Evolutionary conservation across 2,113 vertebrate species (phyloP), one percentile per base, ranked within the genome.

Genomic region (Myodes glareolus): DNA sequence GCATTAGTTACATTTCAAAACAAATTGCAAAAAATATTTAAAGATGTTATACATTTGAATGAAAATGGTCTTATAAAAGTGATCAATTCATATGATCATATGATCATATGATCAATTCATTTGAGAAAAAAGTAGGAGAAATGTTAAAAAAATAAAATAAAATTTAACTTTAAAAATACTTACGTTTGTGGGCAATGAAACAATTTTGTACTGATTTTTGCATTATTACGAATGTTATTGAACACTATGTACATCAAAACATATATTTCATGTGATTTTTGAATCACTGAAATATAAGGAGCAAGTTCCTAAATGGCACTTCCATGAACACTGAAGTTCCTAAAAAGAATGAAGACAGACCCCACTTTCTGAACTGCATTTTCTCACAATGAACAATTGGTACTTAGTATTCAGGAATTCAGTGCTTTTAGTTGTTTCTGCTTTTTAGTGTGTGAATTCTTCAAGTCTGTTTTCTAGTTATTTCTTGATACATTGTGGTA

Each of bases 261-360:
- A 0, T 8, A 52, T 3, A 52, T 77, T 88, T 58, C 84, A 52
- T 36, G 36, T 77, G 45, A 21, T 84, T 82, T 88, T 94, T 73
- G 25, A 75, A 5, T 52, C 61, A 94, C 1, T 87, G 5, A 78
- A 90, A 92, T 84, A 68, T 36, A 92, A 42, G 75, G 14, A 88
- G 0, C 58, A 58, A 58, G 6, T 58, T 21, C 58, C 58, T 58
- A 58, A 58, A 21, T 58, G 6, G 0, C 58, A 58, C 58, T 86
- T 87, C 25, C 42, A 25, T 90, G 16, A 89, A 52, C 5, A 91
- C 0, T 73, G 9, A 47, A 27, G 0, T 58, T 73, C 13, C 84
- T 12, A 95, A 95, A 72, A 94, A n/a, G 42, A 86, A 77, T 45
- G 19, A 87, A 72, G 78, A 92, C 47, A 17, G 78, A 90, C 42